phyloP scores from a whole-genome alignment of 2,888 invertebrate species.

The Gymnoscelis rufifasciata region DNA sequence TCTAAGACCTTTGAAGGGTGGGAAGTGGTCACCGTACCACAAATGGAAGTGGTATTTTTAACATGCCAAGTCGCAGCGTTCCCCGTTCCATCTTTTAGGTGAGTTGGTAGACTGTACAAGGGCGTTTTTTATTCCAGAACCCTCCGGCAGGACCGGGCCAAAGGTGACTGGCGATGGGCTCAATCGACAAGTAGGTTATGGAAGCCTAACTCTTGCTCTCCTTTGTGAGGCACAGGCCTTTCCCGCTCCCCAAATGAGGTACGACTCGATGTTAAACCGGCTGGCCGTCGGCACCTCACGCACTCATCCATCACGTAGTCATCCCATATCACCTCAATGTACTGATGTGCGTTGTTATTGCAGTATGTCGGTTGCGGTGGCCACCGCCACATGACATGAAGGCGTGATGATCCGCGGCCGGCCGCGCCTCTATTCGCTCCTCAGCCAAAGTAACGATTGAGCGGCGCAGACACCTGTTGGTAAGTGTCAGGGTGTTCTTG shows the following conservation, averaged over 20 bases:
- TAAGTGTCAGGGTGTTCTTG: slow-evolving; percentile 79
- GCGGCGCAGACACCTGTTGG: slow-evolving; percentile 74
- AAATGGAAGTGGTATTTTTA: slow-evolving; percentile 76
- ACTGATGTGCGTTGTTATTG: slow-evolving; percentile 75
- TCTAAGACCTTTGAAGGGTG: slow-evolving; percentile 80
- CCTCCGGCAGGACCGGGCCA: slow-evolving; percentile 84
- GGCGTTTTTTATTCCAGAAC: slow-evolving; percentile 78
- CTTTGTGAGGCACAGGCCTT: slow-evolving; percentile 89
- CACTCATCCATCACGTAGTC: slow-evolving; percentile 73
- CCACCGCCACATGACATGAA: slow-evolving; percentile 65
- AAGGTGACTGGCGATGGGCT: slow-evolving; percentile 81
- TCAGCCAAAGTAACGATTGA: slow-evolving; percentile 77
- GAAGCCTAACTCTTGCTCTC: slow-evolving; percentile 78
- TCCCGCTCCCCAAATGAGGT: slow-evolving; percentile 89
- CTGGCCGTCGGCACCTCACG: slow-evolving; percentile 68
- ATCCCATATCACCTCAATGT: slow-evolving; percentile 64
- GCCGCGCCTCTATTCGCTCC: slow-evolving; percentile 62
- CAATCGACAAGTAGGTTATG: slow-evolving; percentile 74
- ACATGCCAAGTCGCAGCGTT: slow-evolving; percentile 84
- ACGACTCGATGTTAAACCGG: slow-evolving; percentile 52
- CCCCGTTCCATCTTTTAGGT: slow-evolving; percentile 85
- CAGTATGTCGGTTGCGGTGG: slow-evolving; percentile 66
- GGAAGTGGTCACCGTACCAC: slow-evolving; percentile 78
- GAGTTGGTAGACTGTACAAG: slow-evolving; percentile 59
- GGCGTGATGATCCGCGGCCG: slow-evolving; percentile 76